Evolutionary conservation across 2,797 vertebrate species (phyloP), one percentile per base, ranked within the genome.

Genomic region (Anisognathus igniventris): DNA sequence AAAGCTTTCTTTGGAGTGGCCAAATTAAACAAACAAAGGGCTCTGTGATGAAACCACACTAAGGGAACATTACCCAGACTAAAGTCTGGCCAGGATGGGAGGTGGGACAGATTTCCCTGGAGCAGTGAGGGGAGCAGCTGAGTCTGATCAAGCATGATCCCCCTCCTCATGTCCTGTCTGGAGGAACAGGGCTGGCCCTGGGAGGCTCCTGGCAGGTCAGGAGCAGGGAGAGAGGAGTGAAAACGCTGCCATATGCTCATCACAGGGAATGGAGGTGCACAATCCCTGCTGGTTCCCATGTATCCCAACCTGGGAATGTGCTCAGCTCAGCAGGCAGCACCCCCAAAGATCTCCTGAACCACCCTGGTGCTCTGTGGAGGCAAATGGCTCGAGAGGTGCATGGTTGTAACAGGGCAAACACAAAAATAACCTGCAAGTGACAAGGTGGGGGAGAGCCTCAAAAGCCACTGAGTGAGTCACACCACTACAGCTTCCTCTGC

Each of bases 381-480:
- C 30, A 12, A 57, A 4, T 0, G 6, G 74, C 53, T 71, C 0
- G 0, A 58, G 64, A 30, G n/a, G 74, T 35, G 60, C 18, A 0
- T 1, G 65, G 71, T 3, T 71, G 31, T 62, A 85, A 44, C 6
- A 80, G 68, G 68, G 58, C 61, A 80, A 86, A 61, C 1, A 1
- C 83, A 48, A 50, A 81, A 87, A 83, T 86, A 77, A 89, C 72
- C 92, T 87, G 25, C 61, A 83, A 17, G 74, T 77, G 92, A 39
- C 44, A 44, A 86, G 92, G 64, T 53, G 65, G 70, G 90, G 64
- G 47, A 67, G 90, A 93, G 66, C 94, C 93, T 96, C 90, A 56
- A 86, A 93, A 95, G 93, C 95, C 83, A 9, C 82, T 1, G 2
- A 22, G 58, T 50, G 78, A 93, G 68, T 92, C 82, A 92, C 31